A percentile compares a stretch with the other conserved stretches of the same genome.
phyloP scores from a whole-genome alignment of 2,113 vertebrate genomes.

The Cyprinodon brontotheroides region DNA sequence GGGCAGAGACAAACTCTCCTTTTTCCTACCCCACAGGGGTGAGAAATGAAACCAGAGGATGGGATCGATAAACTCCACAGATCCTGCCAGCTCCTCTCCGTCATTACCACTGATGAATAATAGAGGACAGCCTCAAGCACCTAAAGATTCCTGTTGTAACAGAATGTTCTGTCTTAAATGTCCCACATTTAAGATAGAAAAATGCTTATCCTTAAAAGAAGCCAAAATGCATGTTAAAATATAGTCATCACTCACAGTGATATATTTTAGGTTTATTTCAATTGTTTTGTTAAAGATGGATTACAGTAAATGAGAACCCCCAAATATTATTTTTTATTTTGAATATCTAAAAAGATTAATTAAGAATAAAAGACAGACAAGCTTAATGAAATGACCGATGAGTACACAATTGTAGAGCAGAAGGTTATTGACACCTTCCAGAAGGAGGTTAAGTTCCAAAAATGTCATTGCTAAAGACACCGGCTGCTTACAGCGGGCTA shows the following conservation, averaged over 20 bases:
- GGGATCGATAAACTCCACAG: conserved; percentile 75
- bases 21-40: conserved; percentile 48
- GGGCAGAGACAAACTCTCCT: conserved; percentile 12
- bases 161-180: conserved; percentile 18
- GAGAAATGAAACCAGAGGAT: conserved; percentile 63
- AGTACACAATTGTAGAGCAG: too few relatives aligned
- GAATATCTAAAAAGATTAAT: too few relatives aligned
- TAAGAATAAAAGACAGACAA: too few relatives aligned
- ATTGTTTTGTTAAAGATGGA: not conserved
- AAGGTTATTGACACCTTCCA: too few relatives aligned
- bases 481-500: too few relatives aligned
- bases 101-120: conserved; percentile 79
- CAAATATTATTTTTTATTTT: too few relatives aligned
- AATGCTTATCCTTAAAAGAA: not conserved
- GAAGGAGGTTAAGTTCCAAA: too few relatives aligned
- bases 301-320: too few relatives aligned
- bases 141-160: conserved; percentile 29
- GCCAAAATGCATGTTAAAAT: not conserved
- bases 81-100: conserved; percentile 70
- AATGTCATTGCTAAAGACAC: too few relatives aligned
- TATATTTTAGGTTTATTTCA: not conserved
- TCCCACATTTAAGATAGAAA: conserved; percentile 18
- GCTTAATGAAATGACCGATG: too few relatives aligned
- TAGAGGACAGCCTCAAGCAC: conserved; percentile 57
- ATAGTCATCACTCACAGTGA: not conserved